phyloP scores from a whole-genome alignment of 1,140 invertebrate species.

The Mactra quadrangularis region DNA sequence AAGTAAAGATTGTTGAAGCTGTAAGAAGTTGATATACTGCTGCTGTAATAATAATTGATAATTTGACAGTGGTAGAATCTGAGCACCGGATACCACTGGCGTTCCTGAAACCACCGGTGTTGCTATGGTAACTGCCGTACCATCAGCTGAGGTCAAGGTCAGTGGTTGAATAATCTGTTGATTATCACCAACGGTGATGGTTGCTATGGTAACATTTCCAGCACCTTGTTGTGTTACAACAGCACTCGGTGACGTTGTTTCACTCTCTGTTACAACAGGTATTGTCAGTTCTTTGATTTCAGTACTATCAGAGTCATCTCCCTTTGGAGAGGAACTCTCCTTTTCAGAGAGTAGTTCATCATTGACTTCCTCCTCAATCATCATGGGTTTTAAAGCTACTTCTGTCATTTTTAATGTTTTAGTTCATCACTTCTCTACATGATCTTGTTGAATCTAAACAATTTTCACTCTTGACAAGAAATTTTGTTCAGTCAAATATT shows the following conservation, averaged over 20 bases:
- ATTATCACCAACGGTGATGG: not conserved
- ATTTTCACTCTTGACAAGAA: too few species aligned
- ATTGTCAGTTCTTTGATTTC: not conserved
- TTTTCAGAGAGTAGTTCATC: slow-evolving; percentile 13
- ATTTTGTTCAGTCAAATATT: too few species aligned
- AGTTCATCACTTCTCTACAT: too few species aligned
- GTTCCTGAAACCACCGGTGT: slow-evolving; percentile 26
- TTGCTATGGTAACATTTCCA: not conserved
- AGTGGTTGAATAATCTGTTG: slow-evolving; percentile 26
- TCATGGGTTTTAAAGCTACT: not conserved
- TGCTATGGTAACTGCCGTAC: slow-evolving; percentile 33
- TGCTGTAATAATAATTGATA: slow-evolving; percentile 59
- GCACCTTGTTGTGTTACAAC: slow-evolving; percentile 3
- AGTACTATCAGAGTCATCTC: slow-evolving; percentile 25
- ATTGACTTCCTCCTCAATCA: not conserved
- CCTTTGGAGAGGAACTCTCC: slow-evolving; percentile 35
- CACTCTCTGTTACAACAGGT: not conserved
- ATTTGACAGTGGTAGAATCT: slow-evolving; percentile 12
- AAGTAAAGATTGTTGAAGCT: slow-evolving; percentile 53
- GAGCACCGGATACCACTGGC: slow-evolving; percentile 10
- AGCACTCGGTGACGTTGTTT: slow-evolving; percentile 6
- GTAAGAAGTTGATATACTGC: slow-evolving; percentile 59
- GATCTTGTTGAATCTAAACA: too few species aligned
- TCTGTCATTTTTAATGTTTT: slow-evolving; percentile 37
- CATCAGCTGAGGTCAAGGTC: slow-evolving; percentile 49